Percentiles rank a stretch among this genome's conserved stretches.
Evolutionary conservation across 1,140 invertebrate species (phyloP).

Genomic region (Plodia interpunctella): DNA sequence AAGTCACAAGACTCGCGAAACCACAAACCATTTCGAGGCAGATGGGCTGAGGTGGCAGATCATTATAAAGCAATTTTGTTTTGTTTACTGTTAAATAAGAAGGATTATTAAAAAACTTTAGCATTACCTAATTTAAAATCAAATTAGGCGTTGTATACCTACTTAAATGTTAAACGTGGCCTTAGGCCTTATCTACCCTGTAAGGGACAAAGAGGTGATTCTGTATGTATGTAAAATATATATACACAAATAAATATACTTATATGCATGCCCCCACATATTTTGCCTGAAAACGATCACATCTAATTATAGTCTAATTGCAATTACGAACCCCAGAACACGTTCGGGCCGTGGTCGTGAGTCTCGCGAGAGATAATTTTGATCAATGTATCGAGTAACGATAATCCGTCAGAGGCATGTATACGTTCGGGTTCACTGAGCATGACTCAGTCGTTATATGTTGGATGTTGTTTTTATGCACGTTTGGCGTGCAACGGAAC

Average conservation of each 20-base stretch:
- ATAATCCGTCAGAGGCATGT: background rate
- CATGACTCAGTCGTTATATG: background rate
- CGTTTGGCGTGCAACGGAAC: background rate
- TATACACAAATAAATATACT: too few species aligned
- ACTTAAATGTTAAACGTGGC: too few species aligned
- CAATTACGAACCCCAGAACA: background rate
- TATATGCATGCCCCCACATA: too few species aligned
- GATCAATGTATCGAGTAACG: constrained; percentile 7
- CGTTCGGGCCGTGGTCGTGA: background rate
- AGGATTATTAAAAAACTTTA: too few species aligned
- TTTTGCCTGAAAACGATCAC: background rate
- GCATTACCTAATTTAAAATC: too few species aligned
- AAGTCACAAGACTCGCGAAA: background rate
- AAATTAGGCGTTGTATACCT: too few species aligned
- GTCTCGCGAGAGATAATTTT: background rate
- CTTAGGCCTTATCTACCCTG: too few species aligned
- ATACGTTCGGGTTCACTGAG: background rate
- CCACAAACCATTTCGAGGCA: background rate
- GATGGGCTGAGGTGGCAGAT: background rate
- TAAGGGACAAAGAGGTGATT: too few species aligned
- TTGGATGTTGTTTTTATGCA: background rate
- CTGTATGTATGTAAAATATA: too few species aligned
- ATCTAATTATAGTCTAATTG: background rate
- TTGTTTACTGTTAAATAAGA: background rate
- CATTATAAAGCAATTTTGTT: background rate